Evolutionary conservation across 2,113 vertebrate species (phyloP).

Genomic region (human): GRCh38 chr1:163069501-163070000

Average conservation of each 20-base stretch:
- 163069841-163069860: neutral
- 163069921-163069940: neutral
- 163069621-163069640: neutral
- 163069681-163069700: neutral
- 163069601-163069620: neutral
- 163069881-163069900: neutral
- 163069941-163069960: neutral
- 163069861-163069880: neutral
- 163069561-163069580: constrained; percentile 6
- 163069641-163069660: neutral
- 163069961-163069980: neutral
- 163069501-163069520: constrained; percentile 94
- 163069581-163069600: neutral
- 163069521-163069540: constrained; percentile 91
- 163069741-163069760: neutral
- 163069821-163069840: rapidly evolving
- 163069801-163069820: too few relatives aligned
- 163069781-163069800: neutral
- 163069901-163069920: neutral
- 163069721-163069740: neutral
- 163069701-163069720: neutral
- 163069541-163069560: neutral
- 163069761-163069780: neutral
- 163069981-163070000: neutral
- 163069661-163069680: neutral